phyloP scores from a whole-genome alignment of 2,797 vertebrate species.

The Glyptemys insculpta region DNA sequence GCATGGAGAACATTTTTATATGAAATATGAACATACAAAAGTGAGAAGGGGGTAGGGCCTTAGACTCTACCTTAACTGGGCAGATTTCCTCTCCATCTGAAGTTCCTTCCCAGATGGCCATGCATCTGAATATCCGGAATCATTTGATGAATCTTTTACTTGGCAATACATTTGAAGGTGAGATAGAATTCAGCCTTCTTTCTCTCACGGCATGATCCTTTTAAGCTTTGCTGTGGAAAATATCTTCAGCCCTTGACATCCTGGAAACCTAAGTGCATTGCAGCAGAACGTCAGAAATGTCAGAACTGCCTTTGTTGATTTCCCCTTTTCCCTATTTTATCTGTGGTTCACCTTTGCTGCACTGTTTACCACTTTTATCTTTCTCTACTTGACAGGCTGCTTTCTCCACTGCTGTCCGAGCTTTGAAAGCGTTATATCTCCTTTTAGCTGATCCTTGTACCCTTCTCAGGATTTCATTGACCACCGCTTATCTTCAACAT shows the following conservation, averaged over 20 bases:
- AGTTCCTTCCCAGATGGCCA: not conserved
- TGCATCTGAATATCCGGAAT: not conserved
- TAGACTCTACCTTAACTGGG: not conserved
- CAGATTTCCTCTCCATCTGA: not conserved
- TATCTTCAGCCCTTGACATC: slow-evolving; percentile 23
- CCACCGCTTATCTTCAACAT: not conserved
- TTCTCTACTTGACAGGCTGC: slow-evolving; percentile 1
- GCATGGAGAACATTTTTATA: not conserved
- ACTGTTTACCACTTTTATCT: slow-evolving; percentile 52
- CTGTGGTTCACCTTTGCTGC: not conserved
- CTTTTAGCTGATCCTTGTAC: not conserved
- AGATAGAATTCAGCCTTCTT: not conserved
- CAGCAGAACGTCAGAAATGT: not conserved
- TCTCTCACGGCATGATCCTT: not conserved
- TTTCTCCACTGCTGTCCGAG: not conserved
- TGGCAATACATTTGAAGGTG: not conserved
- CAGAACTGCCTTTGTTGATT: slow-evolving; percentile 27
- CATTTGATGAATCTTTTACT: not conserved
- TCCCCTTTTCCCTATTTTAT: slow-evolving; percentile 20
- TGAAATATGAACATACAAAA: not conserved
- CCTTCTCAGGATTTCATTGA: not conserved
- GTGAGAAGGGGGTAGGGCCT: not conserved
- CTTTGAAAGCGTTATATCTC: not conserved
- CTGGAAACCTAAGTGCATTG: slow-evolving; percentile 27
- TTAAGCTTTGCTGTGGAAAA: not conserved